Evolutionary conservation across 1,140 invertebrate species (phyloP).

Genomic region (Aleiodes sp.): DNA sequence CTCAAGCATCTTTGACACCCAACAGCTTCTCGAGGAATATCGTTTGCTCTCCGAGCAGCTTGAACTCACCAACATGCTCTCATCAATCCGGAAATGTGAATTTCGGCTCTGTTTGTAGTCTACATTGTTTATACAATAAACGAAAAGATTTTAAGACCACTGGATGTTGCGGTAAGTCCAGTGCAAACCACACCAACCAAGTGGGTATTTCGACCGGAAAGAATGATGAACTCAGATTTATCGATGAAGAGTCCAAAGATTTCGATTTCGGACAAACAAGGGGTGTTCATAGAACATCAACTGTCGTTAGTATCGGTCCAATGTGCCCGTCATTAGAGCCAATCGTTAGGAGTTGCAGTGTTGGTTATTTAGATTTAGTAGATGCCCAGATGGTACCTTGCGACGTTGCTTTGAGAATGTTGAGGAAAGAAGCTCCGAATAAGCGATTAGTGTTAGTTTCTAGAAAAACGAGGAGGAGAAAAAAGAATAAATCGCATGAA

Average conservation of each 20-base stretch:
- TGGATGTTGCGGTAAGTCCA: constrained; percentile 43
- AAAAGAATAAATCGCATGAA: constrained; percentile 55
- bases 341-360: constrained; percentile 84
- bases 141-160: constrained; percentile 48
- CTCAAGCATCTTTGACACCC: neutral
- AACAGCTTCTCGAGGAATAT: constrained; percentile 15
- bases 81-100: constrained; percentile 29
- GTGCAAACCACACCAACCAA: constrained; percentile 26
- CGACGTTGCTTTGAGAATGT: constrained; percentile 74
- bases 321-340: constrained; percentile 71
- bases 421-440: constrained; percentile 76
- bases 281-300: constrained; percentile 70
- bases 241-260: constrained; percentile 70
- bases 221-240: constrained; percentile 72
- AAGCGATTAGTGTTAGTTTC: constrained; percentile 80
- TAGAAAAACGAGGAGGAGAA: constrained; percentile 68
- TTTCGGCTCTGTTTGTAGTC: constrained; percentile 33
- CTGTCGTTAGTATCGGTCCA: constrained; percentile 73
- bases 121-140: constrained; percentile 46
- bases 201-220: constrained; percentile 36
- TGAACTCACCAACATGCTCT: constrained; percentile 30
- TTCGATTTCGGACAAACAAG: constrained; percentile 41
- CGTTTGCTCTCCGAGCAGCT: neutral
- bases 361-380: constrained; percentile 83
- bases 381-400: constrained; percentile 77